These are phyloP conservation scores for Phrynocephalus forsythii DNA, from an alignment of 2,797 vertebrate genomes.

Conservation along the genomic window DNA sequence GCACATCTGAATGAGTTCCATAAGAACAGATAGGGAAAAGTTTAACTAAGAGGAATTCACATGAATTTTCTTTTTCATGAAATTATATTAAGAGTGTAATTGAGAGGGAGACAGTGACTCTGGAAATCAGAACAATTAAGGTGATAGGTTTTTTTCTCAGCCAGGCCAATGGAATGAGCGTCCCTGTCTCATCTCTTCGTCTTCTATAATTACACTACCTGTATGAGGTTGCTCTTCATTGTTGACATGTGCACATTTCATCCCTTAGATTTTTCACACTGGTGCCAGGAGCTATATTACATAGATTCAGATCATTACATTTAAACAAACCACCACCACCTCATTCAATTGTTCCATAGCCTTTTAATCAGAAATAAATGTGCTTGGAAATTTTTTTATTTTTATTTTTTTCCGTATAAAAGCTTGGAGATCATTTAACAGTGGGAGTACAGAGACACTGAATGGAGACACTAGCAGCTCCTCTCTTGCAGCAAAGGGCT, in stretches of 20 bases:
- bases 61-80: neutral
- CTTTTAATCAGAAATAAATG: constrained; percentile 56
- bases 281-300: neutral
- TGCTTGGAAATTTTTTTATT: constrained; percentile 41
- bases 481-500: constrained; percentile 96
- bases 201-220: neutral
- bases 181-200: neutral
- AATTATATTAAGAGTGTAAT: neutral
- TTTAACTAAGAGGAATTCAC: too few species aligned
- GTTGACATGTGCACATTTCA: neutral
- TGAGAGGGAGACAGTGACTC: neutral
- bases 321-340: neutral
- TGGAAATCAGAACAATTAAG: neutral
- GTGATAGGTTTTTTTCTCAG: neutral
- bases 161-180: neutral
- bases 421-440: constrained; percentile 91
- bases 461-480: constrained; percentile 91
- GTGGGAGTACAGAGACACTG: constrained; percentile 85
- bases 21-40: too few species aligned
- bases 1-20: too few species aligned
- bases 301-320: neutral
- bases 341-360: constrained; percentile 36
- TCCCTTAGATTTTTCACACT: neutral
- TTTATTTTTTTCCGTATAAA: constrained; percentile 74
- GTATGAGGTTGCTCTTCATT: neutral